These are phyloP conservation scores for Trissolcus japonicus DNA, from an alignment of 2,888 invertebrate genomes.

Conservation along the genomic window DNA sequence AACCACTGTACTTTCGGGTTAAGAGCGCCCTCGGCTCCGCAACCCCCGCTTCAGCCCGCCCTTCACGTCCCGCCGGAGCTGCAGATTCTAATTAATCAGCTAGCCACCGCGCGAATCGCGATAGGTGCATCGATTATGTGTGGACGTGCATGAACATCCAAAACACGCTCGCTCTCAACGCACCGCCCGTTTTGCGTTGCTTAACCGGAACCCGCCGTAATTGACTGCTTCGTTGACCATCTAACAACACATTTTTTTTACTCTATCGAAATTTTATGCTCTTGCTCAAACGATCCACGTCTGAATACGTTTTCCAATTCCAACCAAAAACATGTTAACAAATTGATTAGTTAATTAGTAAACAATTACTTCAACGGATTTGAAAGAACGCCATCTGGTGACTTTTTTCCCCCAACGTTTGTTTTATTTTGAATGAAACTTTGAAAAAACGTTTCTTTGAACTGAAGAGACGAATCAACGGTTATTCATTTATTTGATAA, in stretches of 20 bases:
- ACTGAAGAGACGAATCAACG: too few species aligned
- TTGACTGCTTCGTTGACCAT: slow-evolving; percentile 42
- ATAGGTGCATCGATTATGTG: slow-evolving; percentile 57
- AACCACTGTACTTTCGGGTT: slow-evolving; percentile 62
- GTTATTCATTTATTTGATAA: too few species aligned
- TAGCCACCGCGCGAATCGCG: slow-evolving; percentile 65
- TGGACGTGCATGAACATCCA: slow-evolving; percentile 39
- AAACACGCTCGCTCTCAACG: slow-evolving; percentile 24
- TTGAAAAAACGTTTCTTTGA: too few species aligned
- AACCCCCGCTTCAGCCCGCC: slow-evolving; percentile 20
- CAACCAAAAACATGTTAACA: too few species aligned
- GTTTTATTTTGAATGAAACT: too few species aligned
- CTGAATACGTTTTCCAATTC: too few species aligned
- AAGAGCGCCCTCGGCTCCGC: slow-evolving; percentile 26
- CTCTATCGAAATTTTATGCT: slow-evolving; percentile 10
- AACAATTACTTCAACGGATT: too few species aligned
- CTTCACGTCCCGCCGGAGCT: slow-evolving; percentile 37
- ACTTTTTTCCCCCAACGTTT: too few species aligned
- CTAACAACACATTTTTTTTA: too few species aligned
- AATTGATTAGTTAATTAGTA: too few species aligned
- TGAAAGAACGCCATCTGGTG: too few species aligned
- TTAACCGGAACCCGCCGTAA: slow-evolving; percentile 30
- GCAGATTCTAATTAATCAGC: slow-evolving; percentile 73
- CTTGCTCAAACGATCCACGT: not conserved
- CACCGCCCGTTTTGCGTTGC: slow-evolving; percentile 17